Conservation (phyloP, 2,888 invertebrate species). For the Pseudococcus viburni region DNA sequence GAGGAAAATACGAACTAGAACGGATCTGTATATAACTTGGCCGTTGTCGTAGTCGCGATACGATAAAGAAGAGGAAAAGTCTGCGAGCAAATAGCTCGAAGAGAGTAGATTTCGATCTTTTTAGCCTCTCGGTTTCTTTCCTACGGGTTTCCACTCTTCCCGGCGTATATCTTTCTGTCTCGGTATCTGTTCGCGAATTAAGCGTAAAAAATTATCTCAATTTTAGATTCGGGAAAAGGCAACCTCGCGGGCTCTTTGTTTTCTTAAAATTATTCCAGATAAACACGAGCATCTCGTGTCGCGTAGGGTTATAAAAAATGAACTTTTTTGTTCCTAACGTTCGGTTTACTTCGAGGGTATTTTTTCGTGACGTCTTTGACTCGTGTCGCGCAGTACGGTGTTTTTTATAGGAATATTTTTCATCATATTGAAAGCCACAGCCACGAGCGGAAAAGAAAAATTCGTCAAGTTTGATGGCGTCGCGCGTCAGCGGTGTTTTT, state of each 20-base stretch:
- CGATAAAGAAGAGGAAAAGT: conserved; percentile 34
- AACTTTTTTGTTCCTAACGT: background rate
- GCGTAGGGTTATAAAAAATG: conserved; percentile 3
- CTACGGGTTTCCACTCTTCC: background rate
- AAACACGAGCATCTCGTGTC: background rate
- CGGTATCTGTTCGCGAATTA: conserved; percentile 1
- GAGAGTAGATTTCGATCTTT: conserved; percentile 46
- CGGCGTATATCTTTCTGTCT: background rate
- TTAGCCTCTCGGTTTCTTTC: conserved; percentile 3
- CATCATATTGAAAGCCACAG: too few species aligned
- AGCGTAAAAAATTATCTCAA: conserved; percentile 54
- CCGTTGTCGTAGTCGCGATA: conserved; percentile 26
- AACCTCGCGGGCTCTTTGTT: conserved; percentile 30
- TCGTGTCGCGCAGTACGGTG: background rate
- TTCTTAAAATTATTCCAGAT: conserved; percentile 58
- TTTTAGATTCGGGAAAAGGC: conserved; percentile 44
- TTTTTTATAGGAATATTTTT: background rate
- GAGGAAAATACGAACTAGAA: background rate
- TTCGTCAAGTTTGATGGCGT: conserved; percentile 7
- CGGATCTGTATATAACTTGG: conserved; percentile 5
- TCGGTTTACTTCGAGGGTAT: background rate
- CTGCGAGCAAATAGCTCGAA: conserved; percentile 38
- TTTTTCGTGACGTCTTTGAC: background rate
- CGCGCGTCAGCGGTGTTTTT: background rate
- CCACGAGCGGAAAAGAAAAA: background rate